Conservation (phyloP, 2,888 invertebrate species). For the Caenorhabditis imperialis region DNA sequence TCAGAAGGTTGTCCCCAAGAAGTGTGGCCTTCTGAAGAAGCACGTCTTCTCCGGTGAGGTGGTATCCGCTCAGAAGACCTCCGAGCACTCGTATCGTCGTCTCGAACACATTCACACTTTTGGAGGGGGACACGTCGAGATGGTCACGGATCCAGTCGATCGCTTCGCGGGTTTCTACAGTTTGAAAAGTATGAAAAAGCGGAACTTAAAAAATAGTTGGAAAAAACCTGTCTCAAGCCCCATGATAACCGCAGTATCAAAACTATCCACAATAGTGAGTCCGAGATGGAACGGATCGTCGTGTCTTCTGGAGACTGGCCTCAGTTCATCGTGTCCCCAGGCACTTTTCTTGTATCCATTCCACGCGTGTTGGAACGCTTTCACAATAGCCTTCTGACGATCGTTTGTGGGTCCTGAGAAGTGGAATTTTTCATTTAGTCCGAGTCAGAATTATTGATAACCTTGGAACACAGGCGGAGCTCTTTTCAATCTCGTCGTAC, state of each 20-base stretch:
- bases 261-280: conserved; percentile 92
- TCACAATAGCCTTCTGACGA: conserved; percentile 88
- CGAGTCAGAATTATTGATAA: neutral
- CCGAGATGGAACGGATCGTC: conserved; percentile 96
- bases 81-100: conserved; percentile 76
- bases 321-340: conserved; percentile 97
- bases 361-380: conserved; percentile 89
- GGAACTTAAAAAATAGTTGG: too few species aligned
- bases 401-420: conserved; percentile 86
- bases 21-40: conserved; percentile 69
- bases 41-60: conserved; percentile 86
- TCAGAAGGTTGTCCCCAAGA: conserved; percentile 78
- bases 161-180: conserved; percentile 88
- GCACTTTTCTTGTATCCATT: conserved; percentile 91
- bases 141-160: conserved; percentile 89
- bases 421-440: too few species aligned
- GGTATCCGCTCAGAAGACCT: conserved; percentile 91
- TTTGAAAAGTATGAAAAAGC: neutral
- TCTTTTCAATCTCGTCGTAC: conserved; percentile 7
- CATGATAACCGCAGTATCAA: conserved; percentile 97
- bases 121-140: conserved; percentile 85
- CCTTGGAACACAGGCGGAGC: conserved; percentile 44
- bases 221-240: conserved; percentile 87
- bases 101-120: conserved; percentile 74
- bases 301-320: conserved; percentile 84